Base-by-base conservation (phyloP, 1,140 invertebrate genomes). In the Leguminivora glycinivorella region DNA sequence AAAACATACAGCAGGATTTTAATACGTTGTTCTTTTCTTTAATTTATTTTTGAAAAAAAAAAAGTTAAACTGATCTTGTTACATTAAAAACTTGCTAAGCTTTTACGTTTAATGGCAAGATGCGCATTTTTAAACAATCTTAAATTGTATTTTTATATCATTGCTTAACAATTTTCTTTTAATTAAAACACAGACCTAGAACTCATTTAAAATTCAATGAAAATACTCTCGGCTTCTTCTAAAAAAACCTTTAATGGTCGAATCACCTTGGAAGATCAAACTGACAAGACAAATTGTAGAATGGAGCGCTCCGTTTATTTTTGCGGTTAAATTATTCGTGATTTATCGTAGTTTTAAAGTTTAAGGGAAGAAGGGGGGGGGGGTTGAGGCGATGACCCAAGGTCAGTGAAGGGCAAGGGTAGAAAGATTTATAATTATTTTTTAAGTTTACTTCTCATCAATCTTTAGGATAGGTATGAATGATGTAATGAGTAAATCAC, bases 221-320 rank as follows among this genome's bases (percentile, higher is more conserved):
- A 43, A 52, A 52, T 9, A 52, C 4, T 52, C 19, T 52, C 47
- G 2, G 5, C 19, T 52, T 22, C 19, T 19, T 9, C 4, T 25
- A n/a, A 60, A 60, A 60, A 60, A 26, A 22, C 10, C 40, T n/a
- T 58, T 58, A 58, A 58, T 5, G 22, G 56, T 3, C 25, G 24
- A 58, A 26, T 29, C 58, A 34, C 58, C 58, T 63, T 22, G n/a
- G 17, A 31, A n/a, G n/a, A 26, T n/a, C 25, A 5, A 25, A 34
- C 58, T 63, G 58, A 63, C 58, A 63, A 63, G 24, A 63, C 58
- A 63, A 29, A 63, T 63, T 17, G 6, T 29, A 17, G 26, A 29
- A 29, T 29, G 19, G 26, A 63, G 25, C 12, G 58, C 56, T 26
- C 5, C 24, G 24, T 60, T 58, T 24, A 25, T 14, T 58, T 29